Conservation (phyloP, 2,113 vertebrate genomes). For the Pampusana beccarii region DNA sequence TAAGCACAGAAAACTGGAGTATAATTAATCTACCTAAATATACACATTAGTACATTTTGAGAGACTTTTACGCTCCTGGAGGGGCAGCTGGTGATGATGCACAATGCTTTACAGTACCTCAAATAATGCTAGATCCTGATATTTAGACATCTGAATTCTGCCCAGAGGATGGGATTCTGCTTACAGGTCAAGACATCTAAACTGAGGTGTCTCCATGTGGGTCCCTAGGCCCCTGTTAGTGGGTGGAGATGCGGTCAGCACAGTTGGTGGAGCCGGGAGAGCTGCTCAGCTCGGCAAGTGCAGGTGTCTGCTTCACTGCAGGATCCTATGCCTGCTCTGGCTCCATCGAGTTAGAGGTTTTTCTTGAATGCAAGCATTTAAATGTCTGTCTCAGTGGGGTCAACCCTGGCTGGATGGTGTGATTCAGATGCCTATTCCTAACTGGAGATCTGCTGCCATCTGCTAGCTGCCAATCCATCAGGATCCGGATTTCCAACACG, state of each 20-base stretch:
- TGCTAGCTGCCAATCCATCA: not conserved
- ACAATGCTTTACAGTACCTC: not conserved
- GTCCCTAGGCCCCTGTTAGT: not conserved
- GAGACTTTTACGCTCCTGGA: not conserved
- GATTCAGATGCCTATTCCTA: not conserved
- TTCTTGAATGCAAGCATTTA: not conserved
- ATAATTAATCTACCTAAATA: not conserved
- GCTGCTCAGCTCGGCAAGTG: not conserved
- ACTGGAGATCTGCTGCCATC: not conserved
- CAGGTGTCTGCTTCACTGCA: not conserved
- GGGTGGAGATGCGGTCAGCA: not conserved
- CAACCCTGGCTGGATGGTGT: not conserved
- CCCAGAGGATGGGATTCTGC: not conserved
- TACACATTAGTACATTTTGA: not conserved
- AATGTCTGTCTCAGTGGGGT: not conserved
- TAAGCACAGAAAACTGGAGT: not conserved
- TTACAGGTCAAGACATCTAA: not conserved
- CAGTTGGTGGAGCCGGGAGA: not conserved
- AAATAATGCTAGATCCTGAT: not conserved
- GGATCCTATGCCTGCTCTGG: not conserved
- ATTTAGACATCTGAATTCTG: not conserved
- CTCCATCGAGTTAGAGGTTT: not conserved
- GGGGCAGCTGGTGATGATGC: not conserved
- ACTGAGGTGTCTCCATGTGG: not conserved
- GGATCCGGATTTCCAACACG: not conserved